phyloP scores from a whole-genome alignment of 2,888 invertebrate genomes.

The Eurois occulta region DNA sequence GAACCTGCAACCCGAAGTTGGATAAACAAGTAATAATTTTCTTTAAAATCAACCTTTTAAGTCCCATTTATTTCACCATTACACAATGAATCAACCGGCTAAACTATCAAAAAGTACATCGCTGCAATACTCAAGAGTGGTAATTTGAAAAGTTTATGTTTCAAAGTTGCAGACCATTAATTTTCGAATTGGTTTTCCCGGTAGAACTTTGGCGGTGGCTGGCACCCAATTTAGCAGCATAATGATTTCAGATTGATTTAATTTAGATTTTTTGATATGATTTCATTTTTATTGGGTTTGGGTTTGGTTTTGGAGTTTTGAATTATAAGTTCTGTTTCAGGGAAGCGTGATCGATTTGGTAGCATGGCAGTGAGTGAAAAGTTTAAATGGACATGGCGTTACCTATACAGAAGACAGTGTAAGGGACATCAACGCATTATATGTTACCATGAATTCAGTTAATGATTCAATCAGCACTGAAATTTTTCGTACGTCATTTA shows the following conservation, averaged over 20 bases:
- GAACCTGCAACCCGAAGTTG: no score
- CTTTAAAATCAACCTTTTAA: no score
- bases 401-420: no score
- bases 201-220: constrained; percentile 17
- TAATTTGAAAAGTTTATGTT: constrained; percentile 50
- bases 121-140: background rate
- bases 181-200: constrained; percentile 39
- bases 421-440: no score
- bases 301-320: no score
- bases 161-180: constrained; percentile 33
- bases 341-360: background rate
- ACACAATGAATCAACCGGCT: background rate
- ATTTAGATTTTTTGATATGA: no score
- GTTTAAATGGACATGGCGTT: background rate
- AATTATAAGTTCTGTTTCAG: background rate
- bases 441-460: no score
- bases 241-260: constrained; percentile 24
- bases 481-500: no score
- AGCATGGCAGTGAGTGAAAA: background rate
- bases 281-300: no score
- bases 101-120: constrained; percentile 12
- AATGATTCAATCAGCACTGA: no score
- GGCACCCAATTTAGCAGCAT: constrained; percentile 39
- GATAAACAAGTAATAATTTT: no score
- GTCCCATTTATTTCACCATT: no score